Evolutionary conservation across 2,797 vertebrate genomes (phyloP), one percentile per base, ranked within the genome.

Genomic region (Alfaro cultratus): DNA sequence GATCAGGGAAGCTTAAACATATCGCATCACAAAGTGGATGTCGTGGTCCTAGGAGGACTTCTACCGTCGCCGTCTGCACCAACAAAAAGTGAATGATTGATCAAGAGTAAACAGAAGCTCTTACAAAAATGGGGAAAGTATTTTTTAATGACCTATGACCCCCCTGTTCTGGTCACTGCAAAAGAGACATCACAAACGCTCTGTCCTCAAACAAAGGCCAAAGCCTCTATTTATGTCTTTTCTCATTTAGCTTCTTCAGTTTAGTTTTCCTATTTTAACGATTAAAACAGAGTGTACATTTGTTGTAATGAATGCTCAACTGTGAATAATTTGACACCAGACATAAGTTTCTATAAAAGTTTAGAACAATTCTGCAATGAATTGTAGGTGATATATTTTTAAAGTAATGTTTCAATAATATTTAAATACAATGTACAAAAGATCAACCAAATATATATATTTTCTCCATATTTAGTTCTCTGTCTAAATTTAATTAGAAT

Each of bases 71-170:
- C 83, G 75, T 71, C 76, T 70, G 53, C 76, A 85, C 80, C 73
- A 86, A 83, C 55, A 45, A 74, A 23, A 68, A 77, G 94, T 95
- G 46, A 96, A 96, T 96, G 85, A 96, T 95, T 96, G 83, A 95
- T 94, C 57, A 62, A 89, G 88, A 77, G 93, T 91, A 94, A 95
- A 96, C 92, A 94, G 34, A 77, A 70, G 74, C 60, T 80, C 76
- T 91, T 86, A 72, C 88, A 85, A 89, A 74, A 88, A 74, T 29
- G 80, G 9, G 83, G 86, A 83, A 87, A 75, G 43, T 86, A 5
- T 21, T 84, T 86, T 16, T 82, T 87, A 75, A 85, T 73, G 29
- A 88, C 84, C 73, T 47, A 23, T 74, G 67, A 78, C 47, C 73
- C 47, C 73, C 62, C 34, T 29, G 11, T 74, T 16, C 11, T 79